Conservation (phyloP, 2,888 invertebrate species). For the Hyppa rectilinea region DNA sequence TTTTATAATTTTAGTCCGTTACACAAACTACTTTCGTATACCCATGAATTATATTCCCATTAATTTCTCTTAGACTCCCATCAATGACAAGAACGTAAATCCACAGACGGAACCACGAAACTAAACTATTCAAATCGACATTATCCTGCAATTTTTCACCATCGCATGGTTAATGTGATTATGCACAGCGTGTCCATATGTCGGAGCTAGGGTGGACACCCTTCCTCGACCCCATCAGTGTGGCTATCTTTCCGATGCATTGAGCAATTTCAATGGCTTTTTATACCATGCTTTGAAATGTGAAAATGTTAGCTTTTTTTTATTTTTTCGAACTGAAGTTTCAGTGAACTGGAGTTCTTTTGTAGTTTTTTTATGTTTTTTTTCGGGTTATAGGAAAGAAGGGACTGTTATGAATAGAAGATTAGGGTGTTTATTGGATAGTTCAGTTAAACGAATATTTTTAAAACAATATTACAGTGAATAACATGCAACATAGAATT, state of each 20-base stretch:
- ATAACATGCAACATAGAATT: too few relatives aligned
- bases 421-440: not conserved
- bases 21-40: not conserved
- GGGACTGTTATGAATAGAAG: not conserved
- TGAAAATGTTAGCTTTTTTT: conserved; percentile 42
- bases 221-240: conserved; percentile 53
- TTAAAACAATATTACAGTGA: too few relatives aligned
- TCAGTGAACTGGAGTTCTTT: conserved; percentile 54
- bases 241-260: conserved; percentile 73
- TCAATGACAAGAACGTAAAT: conserved; percentile 12
- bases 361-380: conserved; percentile 18
- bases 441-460: too few relatives aligned
- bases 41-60: not conserved
- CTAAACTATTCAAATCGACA: conserved; percentile 44
- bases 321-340: conserved; percentile 38
- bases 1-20: not conserved
- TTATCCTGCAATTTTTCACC: conserved; percentile 69
- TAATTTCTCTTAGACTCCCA: conserved; percentile 9
- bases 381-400: not conserved
- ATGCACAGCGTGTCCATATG: conserved; percentile 71
- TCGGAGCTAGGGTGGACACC: conserved; percentile 64
- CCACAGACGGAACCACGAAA: conserved; percentile 57
- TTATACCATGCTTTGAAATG: conserved; percentile 60
- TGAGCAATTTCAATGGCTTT: conserved; percentile 70
- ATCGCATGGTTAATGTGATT: conserved; percentile 71